Conservation (phyloP, 2,797 vertebrate species). For the Amblyraja radiata region DNA sequence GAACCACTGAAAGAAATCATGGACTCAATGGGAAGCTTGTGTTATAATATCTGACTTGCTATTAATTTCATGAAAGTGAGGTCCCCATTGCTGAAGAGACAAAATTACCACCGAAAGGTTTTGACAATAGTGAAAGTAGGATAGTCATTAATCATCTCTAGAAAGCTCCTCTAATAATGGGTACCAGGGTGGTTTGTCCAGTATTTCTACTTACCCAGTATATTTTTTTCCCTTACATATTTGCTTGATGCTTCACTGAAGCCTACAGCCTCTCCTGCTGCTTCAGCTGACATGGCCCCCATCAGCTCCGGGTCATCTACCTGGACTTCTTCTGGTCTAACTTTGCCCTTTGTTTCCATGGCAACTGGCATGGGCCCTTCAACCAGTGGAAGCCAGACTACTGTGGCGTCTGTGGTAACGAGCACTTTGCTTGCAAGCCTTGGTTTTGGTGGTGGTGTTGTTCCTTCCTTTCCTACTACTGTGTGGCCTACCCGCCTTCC, state of each 20-base stretch:
- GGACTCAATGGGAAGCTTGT: not conserved
- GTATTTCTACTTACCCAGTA: conserved; percentile 43
- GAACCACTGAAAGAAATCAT: not conserved
- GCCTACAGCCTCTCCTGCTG: conserved; percentile 87
- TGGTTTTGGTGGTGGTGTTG: conserved; percentile 81
- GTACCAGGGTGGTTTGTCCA: conserved; percentile 22
- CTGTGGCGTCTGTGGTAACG: conserved; percentile 86
- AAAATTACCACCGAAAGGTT: conserved; percentile 35
- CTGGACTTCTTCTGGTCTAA: conserved; percentile 90
- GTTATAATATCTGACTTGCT: conserved; percentile 40
- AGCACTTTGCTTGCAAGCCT: conserved; percentile 87
- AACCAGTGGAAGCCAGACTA: conserved; percentile 89
- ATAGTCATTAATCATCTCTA: not conserved
- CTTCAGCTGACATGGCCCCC: conserved; percentile 93
- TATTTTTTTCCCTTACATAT: conserved; percentile 46
- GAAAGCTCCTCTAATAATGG: conserved; percentile 36
- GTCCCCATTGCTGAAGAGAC: conserved; percentile 43
- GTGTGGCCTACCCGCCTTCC: conserved; percentile 78
- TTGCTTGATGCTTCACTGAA: conserved; percentile 50
- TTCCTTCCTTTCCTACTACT: conserved; percentile 86
- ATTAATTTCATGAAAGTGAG: conserved; percentile 39
- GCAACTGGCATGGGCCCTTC: conserved; percentile 90
- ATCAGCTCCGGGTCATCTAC: conserved; percentile 95
- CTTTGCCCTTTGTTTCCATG: conserved; percentile 95
- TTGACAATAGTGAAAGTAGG: not conserved